Conservation (phyloP, 2,113 vertebrate species). For the Drymodes brunneopygia region DNA sequence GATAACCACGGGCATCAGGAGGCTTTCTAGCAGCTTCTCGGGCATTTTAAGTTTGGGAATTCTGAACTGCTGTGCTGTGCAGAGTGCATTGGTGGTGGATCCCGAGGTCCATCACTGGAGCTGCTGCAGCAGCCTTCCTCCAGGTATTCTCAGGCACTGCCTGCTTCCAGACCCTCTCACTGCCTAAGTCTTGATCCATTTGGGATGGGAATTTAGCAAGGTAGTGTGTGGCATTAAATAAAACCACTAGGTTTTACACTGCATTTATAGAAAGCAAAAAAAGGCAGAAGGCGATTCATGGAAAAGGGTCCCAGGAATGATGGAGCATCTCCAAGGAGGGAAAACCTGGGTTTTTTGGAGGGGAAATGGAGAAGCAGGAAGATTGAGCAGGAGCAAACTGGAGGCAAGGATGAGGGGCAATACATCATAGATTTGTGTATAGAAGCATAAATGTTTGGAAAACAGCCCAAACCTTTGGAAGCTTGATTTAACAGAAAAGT, state of each 20-base stretch:
- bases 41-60: neutral
- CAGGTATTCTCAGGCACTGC: neutral
- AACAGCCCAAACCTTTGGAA: neutral
- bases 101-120: neutral
- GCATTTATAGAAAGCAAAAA: neutral
- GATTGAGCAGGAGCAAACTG: neutral
- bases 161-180: neutral
- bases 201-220: neutral
- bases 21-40: constrained; percentile 30
- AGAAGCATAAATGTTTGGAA: neutral
- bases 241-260: neutral
- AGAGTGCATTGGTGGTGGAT: neutral
- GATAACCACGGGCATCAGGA: neutral
- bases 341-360: neutral
- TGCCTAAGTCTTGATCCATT: neutral
- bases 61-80: neutral
- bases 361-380: neutral
- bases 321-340: neutral
- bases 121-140: neutral
- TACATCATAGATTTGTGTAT: neutral
- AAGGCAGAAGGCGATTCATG: neutral
- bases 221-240: neutral
- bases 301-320: neutral
- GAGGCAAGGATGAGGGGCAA: neutral
- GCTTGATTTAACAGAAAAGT: neutral